Base-by-base conservation (phyloP, 2,888 invertebrate species). In the Drosophila leonis region DNA sequence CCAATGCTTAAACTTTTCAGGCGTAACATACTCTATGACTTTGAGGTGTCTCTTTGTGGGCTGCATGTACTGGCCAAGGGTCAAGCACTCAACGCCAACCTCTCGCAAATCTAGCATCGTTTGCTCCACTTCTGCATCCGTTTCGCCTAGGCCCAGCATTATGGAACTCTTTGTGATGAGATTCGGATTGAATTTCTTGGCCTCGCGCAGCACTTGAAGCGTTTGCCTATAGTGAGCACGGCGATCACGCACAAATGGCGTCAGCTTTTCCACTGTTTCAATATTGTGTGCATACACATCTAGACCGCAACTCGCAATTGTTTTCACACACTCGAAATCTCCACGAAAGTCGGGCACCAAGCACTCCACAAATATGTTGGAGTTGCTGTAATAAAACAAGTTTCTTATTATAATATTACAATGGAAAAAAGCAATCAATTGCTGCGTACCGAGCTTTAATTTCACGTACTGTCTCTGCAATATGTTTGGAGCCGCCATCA, bases 41-140 rank as follows among this genome's bases (percentile, higher is more conserved):
- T 97, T 98, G 31, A 99, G 94, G 93, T 99, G 99, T 10, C 97
- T 95, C 91, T 98, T 99, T 0, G 99, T 99, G 0, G 99, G 99
- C 92, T 99, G 99, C 99, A 99, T 99, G 93, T 99, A 99, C 91
- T 99, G 99, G 0, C 99, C 99, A 7, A 99, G 94, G 0, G 99
- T 99, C 0, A 99, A 93, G 92, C 99, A 99, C 93, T 99, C 99
- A 0, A 99, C 99, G 39, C 96, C 97, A 0, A 94, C 95, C 31
- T 94, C 93, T 64, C 96, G 95, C 52, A 99, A 94, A 94, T 99
- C 98, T 94, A 95, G 95, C 95, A 99, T 94, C 1, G 98, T 97
- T 93, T 96, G 96, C 87, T 96, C 94, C 9, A 99, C 95, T 94
- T 98, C 96, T 44, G 95, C 95, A 88, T 98, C 98, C 0, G 96